phyloP scores from a whole-genome alignment of 1,140 invertebrate genomes.

The Sitophilus oryzae region DNA sequence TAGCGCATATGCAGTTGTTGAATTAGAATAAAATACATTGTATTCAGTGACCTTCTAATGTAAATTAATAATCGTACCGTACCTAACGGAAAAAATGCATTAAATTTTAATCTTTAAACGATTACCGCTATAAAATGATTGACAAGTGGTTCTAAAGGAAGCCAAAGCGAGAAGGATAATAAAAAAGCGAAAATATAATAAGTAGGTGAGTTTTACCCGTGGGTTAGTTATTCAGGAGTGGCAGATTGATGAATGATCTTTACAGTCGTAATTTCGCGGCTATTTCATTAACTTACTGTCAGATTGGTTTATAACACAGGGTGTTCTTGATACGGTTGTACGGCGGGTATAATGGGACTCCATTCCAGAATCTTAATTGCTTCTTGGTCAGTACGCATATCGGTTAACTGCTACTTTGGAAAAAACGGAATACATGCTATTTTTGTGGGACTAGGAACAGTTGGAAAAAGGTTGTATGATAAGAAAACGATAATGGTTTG shows the following conservation, averaged over 20 bases:
- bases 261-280: constrained; percentile 18
- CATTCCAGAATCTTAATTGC: constrained; percentile 21
- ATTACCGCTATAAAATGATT: background rate
- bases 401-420: background rate
- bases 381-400: constrained; percentile 1
- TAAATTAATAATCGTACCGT: background rate
- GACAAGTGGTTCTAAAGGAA: background rate
- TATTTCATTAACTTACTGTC: constrained; percentile 23
- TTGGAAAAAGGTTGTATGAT: too few species aligned
- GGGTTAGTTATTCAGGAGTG: constrained; percentile 23
- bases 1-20: background rate
- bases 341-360: constrained; percentile 19
- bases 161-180: background rate
- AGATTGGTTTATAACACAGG: constrained; percentile 22
- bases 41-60: constrained; percentile 6
- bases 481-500: too few species aligned
- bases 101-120: background rate
- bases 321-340: constrained; percentile 7
- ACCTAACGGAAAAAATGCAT: constrained; percentile 1
- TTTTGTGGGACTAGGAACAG: background rate
- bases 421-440: background rate
- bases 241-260: constrained; percentile 21
- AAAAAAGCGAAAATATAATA: constrained; percentile 5
- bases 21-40: background rate
- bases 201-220: constrained; percentile 16